Percentiles rank a stretch among this genome's conserved stretches.
These are phyloP conservation scores for Standfussiana lucernea DNA, from an alignment of 2,888 invertebrate genomes.

Conservation along the genomic window DNA sequence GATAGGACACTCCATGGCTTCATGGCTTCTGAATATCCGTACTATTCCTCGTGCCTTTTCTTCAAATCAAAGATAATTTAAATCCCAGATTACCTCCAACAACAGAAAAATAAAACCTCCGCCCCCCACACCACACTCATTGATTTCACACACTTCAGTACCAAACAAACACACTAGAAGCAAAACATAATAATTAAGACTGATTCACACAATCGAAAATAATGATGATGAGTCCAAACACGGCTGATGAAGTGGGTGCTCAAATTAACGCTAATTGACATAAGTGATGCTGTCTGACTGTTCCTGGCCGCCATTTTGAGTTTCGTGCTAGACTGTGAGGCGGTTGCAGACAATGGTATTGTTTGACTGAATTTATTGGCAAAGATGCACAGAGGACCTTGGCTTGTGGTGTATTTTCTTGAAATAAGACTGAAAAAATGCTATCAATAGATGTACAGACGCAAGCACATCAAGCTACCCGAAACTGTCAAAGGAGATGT, in stretches of 20 bases:
- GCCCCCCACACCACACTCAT: neutral
- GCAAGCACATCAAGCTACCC: too few species aligned
- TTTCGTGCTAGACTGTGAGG: slow-evolving; percentile 40
- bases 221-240: slow-evolving; percentile 57
- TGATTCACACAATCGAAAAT: slow-evolving; percentile 56
- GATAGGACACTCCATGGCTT: too few species aligned
- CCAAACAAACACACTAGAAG: slow-evolving; percentile 9
- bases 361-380: neutral
- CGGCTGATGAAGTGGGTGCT: slow-evolving; percentile 55
- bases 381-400: neutral
- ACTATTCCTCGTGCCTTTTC: neutral
- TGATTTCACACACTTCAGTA: neutral
- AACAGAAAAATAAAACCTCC: neutral
- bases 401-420: neutral
- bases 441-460: too few species aligned
- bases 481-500: too few species aligned
- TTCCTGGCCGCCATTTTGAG: slow-evolving; percentile 26
- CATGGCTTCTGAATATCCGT: too few species aligned
- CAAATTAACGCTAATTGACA: slow-evolving; percentile 56
- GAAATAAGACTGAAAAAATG: too few species aligned
- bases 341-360: slow-evolving; percentile 12
- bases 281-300: slow-evolving; percentile 9
- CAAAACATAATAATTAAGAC: slow-evolving; percentile 45
- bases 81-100: neutral
- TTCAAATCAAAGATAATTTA: neutral